Conservation (phyloP, 2,888 invertebrate genomes). For the Tolmerus cingulatus region DNA sequence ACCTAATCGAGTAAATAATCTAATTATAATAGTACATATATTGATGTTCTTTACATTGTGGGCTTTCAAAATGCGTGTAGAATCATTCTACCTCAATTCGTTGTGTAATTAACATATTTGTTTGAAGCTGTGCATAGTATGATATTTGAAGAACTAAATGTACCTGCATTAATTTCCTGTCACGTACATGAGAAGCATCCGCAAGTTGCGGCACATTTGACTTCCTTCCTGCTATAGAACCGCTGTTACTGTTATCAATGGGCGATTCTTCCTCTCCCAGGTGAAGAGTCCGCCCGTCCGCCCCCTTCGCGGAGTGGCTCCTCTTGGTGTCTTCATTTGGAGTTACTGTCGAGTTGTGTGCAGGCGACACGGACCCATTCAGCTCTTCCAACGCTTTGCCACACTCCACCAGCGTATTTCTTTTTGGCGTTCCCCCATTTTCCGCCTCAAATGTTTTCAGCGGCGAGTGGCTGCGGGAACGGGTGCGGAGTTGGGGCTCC, state of each 20-base stretch:
- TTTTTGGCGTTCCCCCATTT: background rate
- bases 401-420: conserved; percentile 44
- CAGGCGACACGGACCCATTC: conserved; percentile 46
- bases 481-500: conserved; percentile 7
- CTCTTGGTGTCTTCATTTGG: background rate
- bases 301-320: conserved; percentile 21
- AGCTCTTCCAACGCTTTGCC: conserved; percentile 46
- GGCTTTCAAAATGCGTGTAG: background rate
- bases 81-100: background rate
- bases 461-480: conserved; percentile 48
- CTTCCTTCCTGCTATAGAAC: conserved; percentile 31
- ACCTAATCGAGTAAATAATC: too few species aligned
- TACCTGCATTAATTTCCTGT: conserved; percentile 49
- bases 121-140: background rate
- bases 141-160: background rate
- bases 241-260: conserved; percentile 9
- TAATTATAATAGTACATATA: too few species aligned
- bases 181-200: conserved; percentile 46
- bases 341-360: conserved; percentile 13
- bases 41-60: too few species aligned
- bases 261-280: background rate
- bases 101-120: background rate
- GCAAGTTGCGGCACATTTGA: background rate
- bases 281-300: conserved; percentile 5
- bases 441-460: conserved; percentile 38